A percentile compares a stretch with the other conserved stretches of the same genome.
Evolutionary conservation across 2,888 invertebrate species (phyloP).

Genomic region (Ramazzottius varieornatus): DNA sequence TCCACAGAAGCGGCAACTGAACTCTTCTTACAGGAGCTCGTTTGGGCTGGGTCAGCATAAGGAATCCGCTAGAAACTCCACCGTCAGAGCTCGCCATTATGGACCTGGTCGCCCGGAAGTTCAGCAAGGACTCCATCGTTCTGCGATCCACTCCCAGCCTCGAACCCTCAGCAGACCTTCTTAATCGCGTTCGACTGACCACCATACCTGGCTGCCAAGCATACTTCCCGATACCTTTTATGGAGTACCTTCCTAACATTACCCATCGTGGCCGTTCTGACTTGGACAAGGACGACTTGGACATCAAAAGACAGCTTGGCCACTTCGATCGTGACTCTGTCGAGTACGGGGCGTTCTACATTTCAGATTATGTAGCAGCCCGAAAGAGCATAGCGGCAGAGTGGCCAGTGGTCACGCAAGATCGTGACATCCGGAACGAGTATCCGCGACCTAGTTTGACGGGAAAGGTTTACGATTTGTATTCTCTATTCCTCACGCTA

Average conservation of each 20-base stretch:
- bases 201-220: constrained; percentile 64
- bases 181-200: constrained; percentile 82
- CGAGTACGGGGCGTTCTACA: constrained; percentile 50
- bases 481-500: constrained; percentile 41
- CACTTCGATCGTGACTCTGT: constrained; percentile 48
- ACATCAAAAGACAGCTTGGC: constrained; percentile 45
- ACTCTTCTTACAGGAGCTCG: not conserved
- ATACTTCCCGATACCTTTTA: constrained; percentile 68
- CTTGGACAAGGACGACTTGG: constrained; percentile 25
- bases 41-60: not conserved
- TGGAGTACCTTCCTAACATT: constrained; percentile 46
- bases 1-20: too few species aligned
- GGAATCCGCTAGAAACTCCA: constrained; percentile 8
- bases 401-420: constrained; percentile 35
- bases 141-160: constrained; percentile 37
- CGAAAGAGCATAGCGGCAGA: constrained; percentile 32
- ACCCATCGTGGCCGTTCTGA: not conserved
- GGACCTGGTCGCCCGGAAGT: constrained; percentile 40
- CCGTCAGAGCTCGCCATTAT: constrained; percentile 32
- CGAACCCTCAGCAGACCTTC: constrained; percentile 49
- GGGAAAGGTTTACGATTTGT: constrained; percentile 23
- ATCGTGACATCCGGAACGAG: constrained; percentile 32
- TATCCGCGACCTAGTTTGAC: constrained; percentile 7
- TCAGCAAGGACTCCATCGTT: constrained; percentile 43
- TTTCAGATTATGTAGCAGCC: constrained; percentile 45